Percentiles rank a stretch among this genome's conserved stretches.
These are phyloP conservation scores for Sesamia inferens DNA, from an alignment of 2,888 invertebrate species.

Conservation along the genomic window DNA sequence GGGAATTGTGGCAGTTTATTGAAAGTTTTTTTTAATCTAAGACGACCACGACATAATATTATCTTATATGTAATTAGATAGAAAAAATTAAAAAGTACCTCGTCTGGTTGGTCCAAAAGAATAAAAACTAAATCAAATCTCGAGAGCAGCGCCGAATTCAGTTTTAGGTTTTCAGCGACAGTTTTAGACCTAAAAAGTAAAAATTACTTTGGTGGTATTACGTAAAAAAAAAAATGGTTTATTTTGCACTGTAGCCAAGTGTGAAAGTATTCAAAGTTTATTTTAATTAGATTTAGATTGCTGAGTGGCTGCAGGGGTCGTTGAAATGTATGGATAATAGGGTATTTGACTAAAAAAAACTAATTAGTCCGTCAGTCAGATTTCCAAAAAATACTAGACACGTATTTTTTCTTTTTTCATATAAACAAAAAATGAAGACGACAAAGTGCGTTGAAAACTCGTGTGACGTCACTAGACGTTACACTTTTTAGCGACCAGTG, in stretches of 20 bases:
- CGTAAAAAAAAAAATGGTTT: background rate
- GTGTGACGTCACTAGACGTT: no score
- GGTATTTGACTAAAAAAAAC: no score
- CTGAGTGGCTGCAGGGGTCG: background rate
- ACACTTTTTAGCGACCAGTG: no score
- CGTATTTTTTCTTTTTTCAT: no score
- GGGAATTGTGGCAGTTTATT: background rate
- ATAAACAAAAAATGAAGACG: no score
- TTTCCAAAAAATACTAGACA: no score
- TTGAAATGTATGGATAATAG: background rate
- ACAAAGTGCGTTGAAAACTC: no score
- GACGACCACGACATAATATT: background rate
- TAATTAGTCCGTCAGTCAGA: no score
- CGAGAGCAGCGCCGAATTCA: constrained; percentile 95
- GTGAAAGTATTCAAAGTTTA: background rate
- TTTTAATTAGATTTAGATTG: background rate
- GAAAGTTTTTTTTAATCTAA: background rate
- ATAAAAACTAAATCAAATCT: constrained; percentile 98
- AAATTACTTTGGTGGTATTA: background rate
- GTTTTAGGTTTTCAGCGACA: constrained; percentile 96
- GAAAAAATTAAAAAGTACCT: constrained; percentile 82
- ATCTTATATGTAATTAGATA: background rate
- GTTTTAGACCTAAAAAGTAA: constrained; percentile 92
- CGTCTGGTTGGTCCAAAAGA: constrained; percentile 95
- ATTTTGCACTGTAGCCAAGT: background rate